phyloP scores from a whole-genome alignment of 2,113 vertebrate species.

The Neofelis nebulosa region DNA sequence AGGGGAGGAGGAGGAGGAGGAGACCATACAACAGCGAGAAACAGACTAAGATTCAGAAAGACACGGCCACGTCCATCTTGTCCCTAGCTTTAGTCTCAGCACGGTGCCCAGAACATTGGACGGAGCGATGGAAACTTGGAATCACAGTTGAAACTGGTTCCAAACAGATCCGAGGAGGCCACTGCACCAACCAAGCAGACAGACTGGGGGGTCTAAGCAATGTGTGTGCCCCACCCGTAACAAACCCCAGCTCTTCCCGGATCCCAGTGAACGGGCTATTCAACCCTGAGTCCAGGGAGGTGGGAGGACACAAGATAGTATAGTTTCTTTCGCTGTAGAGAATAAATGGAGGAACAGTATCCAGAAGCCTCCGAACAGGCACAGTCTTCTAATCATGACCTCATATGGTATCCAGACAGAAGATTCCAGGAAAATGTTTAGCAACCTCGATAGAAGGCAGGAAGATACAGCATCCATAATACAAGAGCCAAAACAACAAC shows the following conservation, averaged over 20 bases:
- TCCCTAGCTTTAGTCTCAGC: neutral
- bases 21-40: neutral
- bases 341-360: neutral
- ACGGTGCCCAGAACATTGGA: neutral
- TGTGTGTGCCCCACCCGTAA: neutral
- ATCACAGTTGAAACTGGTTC: neutral
- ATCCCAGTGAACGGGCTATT: neutral
- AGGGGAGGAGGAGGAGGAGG: neutral
- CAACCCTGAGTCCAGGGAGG: neutral
- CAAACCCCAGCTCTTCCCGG: neutral
- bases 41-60: neutral
- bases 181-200: neutral
- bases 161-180: neutral
- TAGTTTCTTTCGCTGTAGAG: neutral
- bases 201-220: neutral
- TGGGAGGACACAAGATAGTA: neutral
- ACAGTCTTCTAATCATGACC: neutral
- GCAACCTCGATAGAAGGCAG: neutral
- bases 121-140: neutral
- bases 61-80: rapidly evolving
- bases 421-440: neutral
- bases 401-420: neutral
- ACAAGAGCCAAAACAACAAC: neutral
- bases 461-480: neutral
- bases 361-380: neutral